Percentiles rank a stretch among this genome's conserved stretches.
These are phyloP conservation scores for Geodia barretti DNA, from an alignment of 37 sponge, comb jelly and placozoan species.

Conservation along the genomic window DNA sequence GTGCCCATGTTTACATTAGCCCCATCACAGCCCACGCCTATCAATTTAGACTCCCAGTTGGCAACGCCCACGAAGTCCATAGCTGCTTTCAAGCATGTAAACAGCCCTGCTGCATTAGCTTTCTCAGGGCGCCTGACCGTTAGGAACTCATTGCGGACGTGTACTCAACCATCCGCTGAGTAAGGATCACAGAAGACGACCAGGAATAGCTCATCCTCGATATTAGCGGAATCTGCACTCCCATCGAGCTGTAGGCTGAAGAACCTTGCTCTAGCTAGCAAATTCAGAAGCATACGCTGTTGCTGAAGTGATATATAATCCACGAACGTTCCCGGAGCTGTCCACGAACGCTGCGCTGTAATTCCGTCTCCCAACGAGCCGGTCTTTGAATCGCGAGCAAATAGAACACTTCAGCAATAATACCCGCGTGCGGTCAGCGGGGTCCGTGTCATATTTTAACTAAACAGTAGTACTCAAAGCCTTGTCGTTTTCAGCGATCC, in stretches of 20 bases:
- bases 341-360: slow-evolving; percentile 46
- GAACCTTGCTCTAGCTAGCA: slow-evolving; percentile 6
- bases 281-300: neutral
- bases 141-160: slow-evolving; percentile 26
- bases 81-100: slow-evolving; percentile 5
- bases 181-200: slow-evolving; percentile 24
- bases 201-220: slow-evolving; percentile 32
- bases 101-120: slow-evolving; percentile 30
- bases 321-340: slow-evolving; percentile 38
- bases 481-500: too few species aligned
- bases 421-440: too few species aligned
- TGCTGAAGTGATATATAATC: slow-evolving; percentile 11
- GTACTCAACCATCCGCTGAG: slow-evolving; percentile 10
- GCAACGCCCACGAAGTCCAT: slow-evolving; percentile 1
- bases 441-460: too few species aligned
- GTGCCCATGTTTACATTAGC: slow-evolving; percentile 54
- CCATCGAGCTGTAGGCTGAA: slow-evolving; percentile 33
- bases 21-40: slow-evolving; percentile 75
- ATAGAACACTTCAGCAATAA: slow-evolving; percentile 22
- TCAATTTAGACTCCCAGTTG: slow-evolving; percentile 38
- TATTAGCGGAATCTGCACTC: slow-evolving; percentile 26
- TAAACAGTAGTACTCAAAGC: too few species aligned
- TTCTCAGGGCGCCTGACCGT: slow-evolving; percentile 1
- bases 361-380: slow-evolving; percentile 14
- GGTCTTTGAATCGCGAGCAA: slow-evolving; percentile 27